A percentile compares a stretch with the other conserved stretches of the same genome.
These are phyloP conservation scores for Hypanus sabinus DNA, from an alignment of 2,113 vertebrate genomes.

Conservation along the genomic window DNA sequence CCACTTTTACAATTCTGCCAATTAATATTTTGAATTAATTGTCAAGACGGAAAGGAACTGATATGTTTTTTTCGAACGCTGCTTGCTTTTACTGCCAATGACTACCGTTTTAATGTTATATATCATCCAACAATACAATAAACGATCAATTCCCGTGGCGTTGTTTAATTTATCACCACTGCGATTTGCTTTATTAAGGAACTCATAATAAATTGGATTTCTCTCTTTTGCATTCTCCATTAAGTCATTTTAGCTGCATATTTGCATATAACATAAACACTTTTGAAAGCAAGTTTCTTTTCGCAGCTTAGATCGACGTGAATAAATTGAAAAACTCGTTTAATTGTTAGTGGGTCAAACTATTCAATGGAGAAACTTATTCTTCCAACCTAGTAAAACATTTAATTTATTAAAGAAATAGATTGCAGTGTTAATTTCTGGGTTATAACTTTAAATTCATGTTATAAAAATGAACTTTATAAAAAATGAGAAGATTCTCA, in stretches of 20 bases:
- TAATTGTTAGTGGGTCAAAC: not conserved
- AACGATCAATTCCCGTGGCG: not conserved
- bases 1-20: not conserved
- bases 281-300: not conserved
- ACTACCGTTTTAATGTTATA: slow-evolving; percentile 7
- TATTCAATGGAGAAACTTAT: not conserved
- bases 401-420: slow-evolving; percentile 18
- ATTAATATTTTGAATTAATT: slow-evolving; percentile 19
- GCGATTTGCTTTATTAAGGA: not conserved
- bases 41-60: not conserved
- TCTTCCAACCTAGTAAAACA: not conserved
- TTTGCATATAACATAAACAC: not conserved
- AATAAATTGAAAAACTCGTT: not conserved
- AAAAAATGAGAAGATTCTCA: not conserved
- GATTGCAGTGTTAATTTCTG: not conserved
- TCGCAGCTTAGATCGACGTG: too few species aligned
- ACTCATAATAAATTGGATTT: slow-evolving; percentile 17
- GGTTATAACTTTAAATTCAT: not conserved
- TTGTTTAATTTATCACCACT: not conserved
- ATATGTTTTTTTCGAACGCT: not conserved
- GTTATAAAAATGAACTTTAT: not conserved
- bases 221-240: not conserved
- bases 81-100: not conserved
- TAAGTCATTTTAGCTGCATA: not conserved
- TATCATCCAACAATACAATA: not conserved